Evolutionary conservation across 2,797 vertebrate genomes (phyloP).

Genomic region (Neopelma chrysocephalum): DNA sequence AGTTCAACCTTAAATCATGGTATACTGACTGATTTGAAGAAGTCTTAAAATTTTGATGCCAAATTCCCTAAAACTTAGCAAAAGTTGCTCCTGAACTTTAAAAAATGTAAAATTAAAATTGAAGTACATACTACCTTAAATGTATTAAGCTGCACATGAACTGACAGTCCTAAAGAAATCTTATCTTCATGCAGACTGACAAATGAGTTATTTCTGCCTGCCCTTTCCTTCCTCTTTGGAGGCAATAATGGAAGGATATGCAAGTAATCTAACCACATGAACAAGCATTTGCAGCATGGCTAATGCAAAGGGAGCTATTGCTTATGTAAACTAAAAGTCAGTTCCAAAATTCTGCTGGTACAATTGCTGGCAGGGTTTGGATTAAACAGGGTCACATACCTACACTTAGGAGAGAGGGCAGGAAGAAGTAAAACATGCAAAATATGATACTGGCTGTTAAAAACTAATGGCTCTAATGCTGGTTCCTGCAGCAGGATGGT

Average conservation of each 20-base stretch:
- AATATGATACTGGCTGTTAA: neutral
- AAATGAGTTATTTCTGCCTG: constrained; percentile 58
- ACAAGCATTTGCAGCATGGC: neutral
- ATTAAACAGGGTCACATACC: neutral
- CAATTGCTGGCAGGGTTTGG: neutral
- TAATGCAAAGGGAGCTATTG: neutral
- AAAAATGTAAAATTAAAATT: neutral
- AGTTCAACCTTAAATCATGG: neutral
- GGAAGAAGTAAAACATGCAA: neutral
- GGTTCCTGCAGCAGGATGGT: neutral
- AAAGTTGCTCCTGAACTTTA: neutral
- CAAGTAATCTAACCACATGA: constrained; percentile 26
- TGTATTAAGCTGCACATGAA: neutral
- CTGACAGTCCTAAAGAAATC: neutral
- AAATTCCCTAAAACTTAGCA: neutral
- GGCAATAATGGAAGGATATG: constrained; percentile 48
- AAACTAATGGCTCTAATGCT: neutral
- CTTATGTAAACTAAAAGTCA: neutral
- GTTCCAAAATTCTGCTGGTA: neutral
- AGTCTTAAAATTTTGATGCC: neutral
- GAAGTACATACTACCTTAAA: neutral
- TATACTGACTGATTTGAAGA: neutral
- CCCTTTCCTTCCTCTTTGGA: constrained; percentile 61
- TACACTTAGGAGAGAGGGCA: neutral
- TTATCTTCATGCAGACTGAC: constrained; percentile 17